Percentiles rank a stretch among this genome's conserved stretches.
phyloP scores from a whole-genome alignment of 2,888 invertebrate species.

The Caenorhabditis becei region DNA sequence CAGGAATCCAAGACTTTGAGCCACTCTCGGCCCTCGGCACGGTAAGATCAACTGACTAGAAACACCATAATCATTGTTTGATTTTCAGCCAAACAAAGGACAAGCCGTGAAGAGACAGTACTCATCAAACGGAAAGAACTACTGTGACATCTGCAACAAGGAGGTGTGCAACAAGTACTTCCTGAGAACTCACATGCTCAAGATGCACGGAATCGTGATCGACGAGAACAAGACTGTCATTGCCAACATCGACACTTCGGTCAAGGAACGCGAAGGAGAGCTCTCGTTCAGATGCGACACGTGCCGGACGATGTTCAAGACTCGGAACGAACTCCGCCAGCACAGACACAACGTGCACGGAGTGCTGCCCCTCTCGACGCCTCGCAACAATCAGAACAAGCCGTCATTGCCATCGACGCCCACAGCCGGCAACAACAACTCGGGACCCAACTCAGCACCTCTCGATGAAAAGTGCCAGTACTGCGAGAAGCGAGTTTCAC shows the following conservation, averaged over 20 bases:
- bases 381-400: slow-evolving; percentile 48
- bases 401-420: slow-evolving; percentile 51
- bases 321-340: slow-evolving; percentile 96
- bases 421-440: slow-evolving; percentile 41
- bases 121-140: slow-evolving; percentile 80
- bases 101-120: slow-evolving; percentile 76
- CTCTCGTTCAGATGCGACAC: slow-evolving; percentile 88
- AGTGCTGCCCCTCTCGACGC: slow-evolving; percentile 84
- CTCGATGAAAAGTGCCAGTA: slow-evolving; percentile 63
- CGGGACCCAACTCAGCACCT: slow-evolving; percentile 21
- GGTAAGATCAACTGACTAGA: neutral
- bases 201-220: slow-evolving; percentile 87
- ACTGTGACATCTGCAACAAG: slow-evolving; percentile 82
- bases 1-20: slow-evolving; percentile 49
- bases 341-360: slow-evolving; percentile 99
- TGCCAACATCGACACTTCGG: slow-evolving; percentile 81
- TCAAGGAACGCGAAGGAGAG: slow-evolving; percentile 77
- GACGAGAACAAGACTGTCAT: slow-evolving; percentile 82
- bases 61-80: too few species aligned
- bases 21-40: slow-evolving; percentile 44
- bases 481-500: slow-evolving; percentile 62
- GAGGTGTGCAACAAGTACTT: slow-evolving; percentile 97
- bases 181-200: slow-evolving; percentile 92
- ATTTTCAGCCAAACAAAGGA: slow-evolving; percentile 57
- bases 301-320: slow-evolving; percentile 97